phyloP scores from a whole-genome alignment of 2,113 vertebrate genomes.

The Rhizomys pruinosus region DNA sequence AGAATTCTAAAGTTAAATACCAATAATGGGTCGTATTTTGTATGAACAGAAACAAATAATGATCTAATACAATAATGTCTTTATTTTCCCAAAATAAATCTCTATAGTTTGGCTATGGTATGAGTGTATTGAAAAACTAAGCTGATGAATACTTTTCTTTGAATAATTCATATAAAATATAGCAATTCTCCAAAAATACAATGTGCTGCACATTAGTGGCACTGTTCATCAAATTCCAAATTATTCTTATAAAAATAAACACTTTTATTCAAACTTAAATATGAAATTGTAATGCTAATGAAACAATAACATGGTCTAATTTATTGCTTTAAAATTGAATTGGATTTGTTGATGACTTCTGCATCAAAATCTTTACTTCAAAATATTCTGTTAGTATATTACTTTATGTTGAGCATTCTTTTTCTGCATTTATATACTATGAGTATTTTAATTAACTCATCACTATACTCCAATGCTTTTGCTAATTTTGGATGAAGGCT shows the following conservation, averaged over 20 bases:
- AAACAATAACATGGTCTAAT: constrained; percentile 2
- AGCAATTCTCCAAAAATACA: not conserved
- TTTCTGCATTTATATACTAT: constrained; percentile 77
- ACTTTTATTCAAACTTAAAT: constrained; percentile 21
- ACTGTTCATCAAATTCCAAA: constrained; percentile 26
- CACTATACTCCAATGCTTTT: constrained; percentile 80
- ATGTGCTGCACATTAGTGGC: not conserved
- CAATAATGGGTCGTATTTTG: not conserved
- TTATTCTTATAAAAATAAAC: constrained; percentile 1
- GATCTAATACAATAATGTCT: constrained; percentile 1
- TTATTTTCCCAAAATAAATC: constrained; percentile 30
- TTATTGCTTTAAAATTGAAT: constrained; percentile 29
- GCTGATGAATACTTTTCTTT: constrained; percentile 57
- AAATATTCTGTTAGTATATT: constrained; percentile 59
- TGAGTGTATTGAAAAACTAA: constrained; percentile 61
- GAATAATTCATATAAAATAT: constrained; percentile 33
- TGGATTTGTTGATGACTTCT: constrained; percentile 29
- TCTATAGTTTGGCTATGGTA: not conserved
- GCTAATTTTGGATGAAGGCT: constrained; percentile 84
- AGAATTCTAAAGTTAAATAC: not conserved
- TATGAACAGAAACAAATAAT: not conserved
- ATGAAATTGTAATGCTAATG: constrained; percentile 42
- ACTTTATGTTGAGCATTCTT: constrained; percentile 60
- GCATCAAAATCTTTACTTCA: constrained; percentile 67
- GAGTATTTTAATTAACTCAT: constrained; percentile 85